These are phyloP conservation scores for Thumatha senex DNA, from an alignment of 2,888 invertebrate species.

Conservation along the genomic window DNA sequence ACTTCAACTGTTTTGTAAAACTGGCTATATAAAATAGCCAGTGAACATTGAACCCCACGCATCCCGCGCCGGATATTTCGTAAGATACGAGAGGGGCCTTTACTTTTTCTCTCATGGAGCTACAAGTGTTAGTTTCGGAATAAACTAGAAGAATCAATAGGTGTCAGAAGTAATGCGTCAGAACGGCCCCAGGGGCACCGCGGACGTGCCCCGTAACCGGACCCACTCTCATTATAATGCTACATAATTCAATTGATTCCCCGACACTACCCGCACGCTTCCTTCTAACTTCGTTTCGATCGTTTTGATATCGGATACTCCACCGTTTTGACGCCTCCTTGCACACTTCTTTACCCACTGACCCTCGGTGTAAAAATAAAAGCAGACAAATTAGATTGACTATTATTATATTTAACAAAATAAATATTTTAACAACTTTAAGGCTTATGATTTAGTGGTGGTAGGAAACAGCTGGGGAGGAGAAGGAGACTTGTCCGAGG, in stretches of 20 bases:
- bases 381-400: slow-evolving; percentile 41
- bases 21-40: slow-evolving; percentile 20
- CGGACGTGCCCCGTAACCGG: slow-evolving; percentile 75
- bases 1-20: slow-evolving; percentile 49
- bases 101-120: slow-evolving; percentile 30
- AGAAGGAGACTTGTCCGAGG: slow-evolving; percentile 59
- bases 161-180: slow-evolving; percentile 78
- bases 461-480: slow-evolving; percentile 68
- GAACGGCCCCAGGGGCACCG: slow-evolving; percentile 52
- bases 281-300: slow-evolving; percentile 77
- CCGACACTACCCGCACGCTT: slow-evolving; percentile 81
- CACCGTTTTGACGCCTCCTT: slow-evolving; percentile 72
- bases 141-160: slow-evolving; percentile 74
- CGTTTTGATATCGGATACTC: slow-evolving; percentile 82
- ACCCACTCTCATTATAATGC: slow-evolving; percentile 77
- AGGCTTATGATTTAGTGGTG: slow-evolving; percentile 61
- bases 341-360: slow-evolving; percentile 62
- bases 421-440: slow-evolving; percentile 50
- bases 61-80: slow-evolving; percentile 23
- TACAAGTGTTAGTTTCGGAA: slow-evolving; percentile 36
- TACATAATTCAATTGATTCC: slow-evolving; percentile 82
- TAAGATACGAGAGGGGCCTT: slow-evolving; percentile 37
- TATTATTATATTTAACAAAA: slow-evolving; percentile 59
- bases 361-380: slow-evolving; percentile 54
- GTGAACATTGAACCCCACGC: slow-evolving; percentile 30